Percentiles rank a stretch among this genome's conserved stretches.
phyloP scores from a whole-genome alignment of 2,113 vertebrate species.

The Macquaria ambigua region DNA sequence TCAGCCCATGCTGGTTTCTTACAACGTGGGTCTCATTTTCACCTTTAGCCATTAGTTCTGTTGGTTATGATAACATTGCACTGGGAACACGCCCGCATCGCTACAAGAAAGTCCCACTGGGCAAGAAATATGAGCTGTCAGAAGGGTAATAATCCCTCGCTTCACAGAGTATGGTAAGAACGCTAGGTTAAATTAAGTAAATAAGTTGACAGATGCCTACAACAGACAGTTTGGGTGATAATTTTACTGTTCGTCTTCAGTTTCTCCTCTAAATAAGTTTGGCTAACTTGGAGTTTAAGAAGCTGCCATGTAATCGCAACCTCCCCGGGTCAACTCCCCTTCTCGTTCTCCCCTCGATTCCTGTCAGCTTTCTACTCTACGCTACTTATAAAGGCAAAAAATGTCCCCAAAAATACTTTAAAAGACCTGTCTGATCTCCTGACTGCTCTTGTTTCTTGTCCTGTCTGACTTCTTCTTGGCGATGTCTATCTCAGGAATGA shows the following conservation, averaged over 20 bases:
- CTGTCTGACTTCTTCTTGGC: neutral
- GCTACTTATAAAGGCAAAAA: neutral
- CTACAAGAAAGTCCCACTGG: neutral
- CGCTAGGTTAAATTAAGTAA: neutral
- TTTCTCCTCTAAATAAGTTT: conserved; percentile 16
- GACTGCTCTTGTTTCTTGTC: neutral
- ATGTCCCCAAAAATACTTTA: neutral
- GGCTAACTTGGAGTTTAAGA: neutral
- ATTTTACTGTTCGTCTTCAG: neutral
- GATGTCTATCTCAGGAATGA: neutral
- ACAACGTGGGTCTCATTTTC: neutral
- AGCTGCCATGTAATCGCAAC: neutral
- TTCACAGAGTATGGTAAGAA: neutral
- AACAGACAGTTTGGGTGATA: neutral
- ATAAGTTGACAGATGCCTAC: neutral
- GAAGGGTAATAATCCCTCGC: neutral
- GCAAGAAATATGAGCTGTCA: too few species aligned
- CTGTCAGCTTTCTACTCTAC: neutral
- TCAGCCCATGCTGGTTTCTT: neutral
- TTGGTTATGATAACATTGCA: neutral
- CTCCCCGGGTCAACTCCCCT: neutral
- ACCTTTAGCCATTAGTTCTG: neutral
- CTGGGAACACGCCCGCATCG: neutral
- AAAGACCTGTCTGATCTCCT: neutral
- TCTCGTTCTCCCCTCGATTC: neutral